Conservation (phyloP, 1,140 invertebrate species). For the Rhyacophila brunnea region DNA sequence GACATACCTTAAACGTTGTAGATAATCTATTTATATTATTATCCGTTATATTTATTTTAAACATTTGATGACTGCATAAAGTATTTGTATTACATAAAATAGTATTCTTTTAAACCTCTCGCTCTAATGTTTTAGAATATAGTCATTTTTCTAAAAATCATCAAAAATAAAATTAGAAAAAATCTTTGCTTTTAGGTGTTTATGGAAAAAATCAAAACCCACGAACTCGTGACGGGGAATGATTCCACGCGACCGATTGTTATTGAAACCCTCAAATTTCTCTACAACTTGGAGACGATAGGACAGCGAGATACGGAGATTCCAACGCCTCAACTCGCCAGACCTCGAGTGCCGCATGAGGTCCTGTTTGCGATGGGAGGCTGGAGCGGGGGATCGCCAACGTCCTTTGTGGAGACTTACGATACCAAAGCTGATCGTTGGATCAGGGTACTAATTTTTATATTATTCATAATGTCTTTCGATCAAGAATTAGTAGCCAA, state of each 20-base stretch:
- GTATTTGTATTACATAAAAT: no score
- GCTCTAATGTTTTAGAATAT: no score
- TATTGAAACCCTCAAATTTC: slow-evolving; percentile 61
- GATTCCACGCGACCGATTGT: slow-evolving; percentile 66
- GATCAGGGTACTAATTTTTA: no score
- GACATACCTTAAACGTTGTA: no score
- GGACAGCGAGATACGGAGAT: slow-evolving; percentile 58
- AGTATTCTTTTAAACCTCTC: no score
- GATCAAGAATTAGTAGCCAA: no score
- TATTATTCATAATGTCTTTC: no score
- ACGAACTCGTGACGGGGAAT: slow-evolving; percentile 60
- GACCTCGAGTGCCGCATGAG: slow-evolving; percentile 68
- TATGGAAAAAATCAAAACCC: slow-evolving; percentile 62
- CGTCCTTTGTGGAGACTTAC: slow-evolving; percentile 76
- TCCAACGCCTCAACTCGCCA: slow-evolving; percentile 59
- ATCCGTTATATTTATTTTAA: no score
- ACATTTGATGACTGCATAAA: no score
- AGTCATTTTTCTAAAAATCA: no score
- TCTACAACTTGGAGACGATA: slow-evolving; percentile 61
- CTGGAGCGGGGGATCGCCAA: slow-evolving; percentile 78
- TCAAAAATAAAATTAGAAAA: no score
- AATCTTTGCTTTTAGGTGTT: slow-evolving; percentile 47
- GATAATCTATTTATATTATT: no score
- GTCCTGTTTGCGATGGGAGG: slow-evolving; percentile 73
- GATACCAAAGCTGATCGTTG: slow-evolving; percentile 68